Percentiles rank a stretch among this genome's conserved stretches.
These are phyloP conservation scores for Peromyscus polionotus DNA, from an alignment of 2,113 vertebrate genomes.

Conservation along the genomic window DNA sequence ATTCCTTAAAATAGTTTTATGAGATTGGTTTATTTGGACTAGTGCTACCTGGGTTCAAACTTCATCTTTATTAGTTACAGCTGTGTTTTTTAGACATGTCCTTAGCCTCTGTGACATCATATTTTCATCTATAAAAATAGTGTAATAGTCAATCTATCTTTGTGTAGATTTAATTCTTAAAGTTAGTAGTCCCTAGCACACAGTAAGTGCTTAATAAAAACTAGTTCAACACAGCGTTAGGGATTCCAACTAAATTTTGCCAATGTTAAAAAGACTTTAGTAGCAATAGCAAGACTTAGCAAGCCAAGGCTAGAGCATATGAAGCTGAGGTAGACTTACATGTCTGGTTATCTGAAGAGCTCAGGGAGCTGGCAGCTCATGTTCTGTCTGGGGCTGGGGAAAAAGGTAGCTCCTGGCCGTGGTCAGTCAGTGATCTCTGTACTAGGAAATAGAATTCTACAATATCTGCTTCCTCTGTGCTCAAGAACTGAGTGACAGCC, in stretches of 20 bases:
- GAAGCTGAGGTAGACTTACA: background rate
- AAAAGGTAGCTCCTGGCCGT: background rate
- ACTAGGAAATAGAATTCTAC: background rate
- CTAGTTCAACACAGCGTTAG: background rate
- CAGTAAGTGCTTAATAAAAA: background rate
- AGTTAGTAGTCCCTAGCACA: too few relatives aligned
- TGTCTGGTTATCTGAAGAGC: background rate
- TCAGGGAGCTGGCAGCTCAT: background rate
- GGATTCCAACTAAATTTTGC: background rate
- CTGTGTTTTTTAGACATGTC: background rate
- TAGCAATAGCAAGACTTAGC: background rate
- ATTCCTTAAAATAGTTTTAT: background rate
- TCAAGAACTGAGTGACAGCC: background rate
- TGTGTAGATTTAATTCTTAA: background rate
- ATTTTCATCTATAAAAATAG: background rate
- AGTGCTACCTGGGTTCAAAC: background rate
- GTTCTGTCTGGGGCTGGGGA: background rate
- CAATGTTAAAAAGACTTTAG: background rate
- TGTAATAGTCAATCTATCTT: background rate
- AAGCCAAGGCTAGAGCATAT: too few relatives aligned
- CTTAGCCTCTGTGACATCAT: background rate
- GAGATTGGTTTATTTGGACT: background rate
- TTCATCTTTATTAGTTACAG: background rate
- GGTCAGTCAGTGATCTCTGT: background rate
- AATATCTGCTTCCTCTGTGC: background rate